Percentiles rank a stretch among this genome's conserved stretches.
phyloP scores from a whole-genome alignment of 2,113 vertebrate genomes.

The Nerophis ophidion region DNA sequence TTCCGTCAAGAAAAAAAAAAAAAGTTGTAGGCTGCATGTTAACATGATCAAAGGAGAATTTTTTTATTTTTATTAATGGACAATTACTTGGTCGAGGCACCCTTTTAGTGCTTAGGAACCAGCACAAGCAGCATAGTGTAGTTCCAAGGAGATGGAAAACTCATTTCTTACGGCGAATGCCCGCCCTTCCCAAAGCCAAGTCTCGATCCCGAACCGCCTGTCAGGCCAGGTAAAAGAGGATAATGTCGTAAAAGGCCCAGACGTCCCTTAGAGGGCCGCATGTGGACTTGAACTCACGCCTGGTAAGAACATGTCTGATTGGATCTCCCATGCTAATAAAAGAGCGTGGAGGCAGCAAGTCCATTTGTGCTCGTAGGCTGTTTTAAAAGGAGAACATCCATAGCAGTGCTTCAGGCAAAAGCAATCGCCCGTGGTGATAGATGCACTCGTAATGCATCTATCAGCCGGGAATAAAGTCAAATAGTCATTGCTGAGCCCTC shows the following conservation, averaged over 20 bases:
- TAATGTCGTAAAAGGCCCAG: neutral
- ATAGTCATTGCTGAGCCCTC: neutral
- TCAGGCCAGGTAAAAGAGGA: neutral
- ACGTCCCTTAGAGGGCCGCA: too few species aligned
- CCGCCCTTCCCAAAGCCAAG: too few species aligned
- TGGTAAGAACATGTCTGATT: neutral
- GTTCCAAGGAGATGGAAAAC: neutral
- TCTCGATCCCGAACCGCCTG: neutral
- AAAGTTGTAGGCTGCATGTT: neutral
- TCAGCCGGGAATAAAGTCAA: slow-evolving; percentile 3
- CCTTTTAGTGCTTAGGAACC: too few species aligned
- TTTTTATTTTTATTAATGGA: neutral
- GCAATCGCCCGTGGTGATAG: neutral
- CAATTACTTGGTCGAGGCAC: too few species aligned
- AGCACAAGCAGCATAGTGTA: too few species aligned
- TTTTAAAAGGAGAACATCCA: slow-evolving; percentile 5
- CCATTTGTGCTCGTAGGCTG: slow-evolving; percentile 3
- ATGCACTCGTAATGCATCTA: slow-evolving; percentile 2
- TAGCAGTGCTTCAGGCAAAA: neutral
- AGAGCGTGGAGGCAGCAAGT: slow-evolving; percentile 1
- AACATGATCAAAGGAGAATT: neutral
- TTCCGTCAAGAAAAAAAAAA: neutral
- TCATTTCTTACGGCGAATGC: neutral
- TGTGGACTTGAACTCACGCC: neutral
- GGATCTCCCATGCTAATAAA: slow-evolving; percentile 3